These are phyloP conservation scores for Platichthys flesus DNA, from an alignment of 2,113 vertebrate genomes.

Conservation along the genomic window DNA sequence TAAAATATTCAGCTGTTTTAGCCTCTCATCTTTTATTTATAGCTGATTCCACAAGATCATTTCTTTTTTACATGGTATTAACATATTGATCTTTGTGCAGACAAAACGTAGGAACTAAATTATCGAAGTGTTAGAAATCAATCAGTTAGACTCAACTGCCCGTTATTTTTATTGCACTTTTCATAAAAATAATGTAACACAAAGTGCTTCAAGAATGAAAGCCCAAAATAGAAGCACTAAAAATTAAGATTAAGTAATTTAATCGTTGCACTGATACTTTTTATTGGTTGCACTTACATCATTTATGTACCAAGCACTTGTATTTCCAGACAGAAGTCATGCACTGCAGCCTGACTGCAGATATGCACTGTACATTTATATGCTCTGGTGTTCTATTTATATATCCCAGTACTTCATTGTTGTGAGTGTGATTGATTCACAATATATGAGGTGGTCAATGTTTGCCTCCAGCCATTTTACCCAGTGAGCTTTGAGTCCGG, in stretches of 20 bases:
- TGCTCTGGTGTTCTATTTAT: conserved; percentile 28
- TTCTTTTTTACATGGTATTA: not conserved
- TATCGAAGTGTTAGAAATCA: not conserved
- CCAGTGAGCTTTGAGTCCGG: conserved; percentile 59
- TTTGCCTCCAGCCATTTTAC: conserved; percentile 59
- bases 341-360: no score
- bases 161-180: not conserved
- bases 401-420: conserved; percentile 29
- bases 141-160: not conserved
- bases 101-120: not conserved
- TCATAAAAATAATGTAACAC: not conserved
- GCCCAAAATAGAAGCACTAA: not conserved
- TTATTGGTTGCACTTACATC: conserved; percentile 14
- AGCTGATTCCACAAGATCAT: not conserved
- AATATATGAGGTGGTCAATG: conserved; percentile 71
- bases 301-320: conserved; percentile 7
- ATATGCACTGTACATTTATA: not conserved
- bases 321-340: not conserved
- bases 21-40: not conserved
- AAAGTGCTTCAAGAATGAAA: not conserved
- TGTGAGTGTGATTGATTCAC: conserved; percentile 69
- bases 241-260: not conserved
- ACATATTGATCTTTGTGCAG: not conserved
- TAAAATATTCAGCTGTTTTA: conserved; percentile 7
- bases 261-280: not conserved